Percentiles rank a stretch among this genome's conserved stretches.
Conservation (phyloP, 1,140 invertebrate species). For the Streblospio benedicti region DNA sequence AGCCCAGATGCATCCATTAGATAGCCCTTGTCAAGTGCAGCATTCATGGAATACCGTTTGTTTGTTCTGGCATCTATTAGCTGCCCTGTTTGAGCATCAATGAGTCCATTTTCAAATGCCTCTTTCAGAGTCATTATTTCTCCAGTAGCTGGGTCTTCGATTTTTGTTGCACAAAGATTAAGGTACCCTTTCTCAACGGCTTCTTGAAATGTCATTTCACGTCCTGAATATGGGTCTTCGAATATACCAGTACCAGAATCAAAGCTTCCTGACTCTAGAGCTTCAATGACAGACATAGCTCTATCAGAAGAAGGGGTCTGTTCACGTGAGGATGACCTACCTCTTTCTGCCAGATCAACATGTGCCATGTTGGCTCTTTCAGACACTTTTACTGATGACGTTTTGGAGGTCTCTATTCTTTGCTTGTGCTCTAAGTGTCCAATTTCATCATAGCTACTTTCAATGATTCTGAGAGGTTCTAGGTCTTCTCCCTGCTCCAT, state of each 20-base stretch:
- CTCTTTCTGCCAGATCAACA: background rate
- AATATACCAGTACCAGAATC: conserved; percentile 1
- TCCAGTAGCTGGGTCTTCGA: conserved; percentile 68
- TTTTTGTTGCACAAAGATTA: conserved; percentile 52
- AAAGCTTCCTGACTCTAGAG: conserved; percentile 2
- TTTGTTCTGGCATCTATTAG: background rate
- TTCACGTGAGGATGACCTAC: background rate
- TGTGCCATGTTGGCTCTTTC: no score
- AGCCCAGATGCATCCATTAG: background rate
- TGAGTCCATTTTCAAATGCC: conserved; percentile 65
- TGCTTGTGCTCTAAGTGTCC: no score
- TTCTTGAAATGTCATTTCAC: conserved; percentile 28
- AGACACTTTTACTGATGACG: no score
- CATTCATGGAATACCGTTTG: background rate
- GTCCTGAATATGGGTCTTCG: conserved; percentile 15
- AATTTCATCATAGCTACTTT: no score
- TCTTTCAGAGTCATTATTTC: conserved; percentile 77
- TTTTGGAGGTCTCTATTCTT: no score
- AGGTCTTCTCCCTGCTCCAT: no score
- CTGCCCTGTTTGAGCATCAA: conserved; percentile 63
- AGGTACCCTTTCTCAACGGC: conserved; percentile 28
- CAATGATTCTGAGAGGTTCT: no score
- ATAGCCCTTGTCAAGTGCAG: background rate
- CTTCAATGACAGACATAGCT: background rate
- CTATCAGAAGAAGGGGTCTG: no score